Evolutionary conservation across 2,113 vertebrate species (phyloP).

Genomic region (Dipodomys ordii): DNA sequence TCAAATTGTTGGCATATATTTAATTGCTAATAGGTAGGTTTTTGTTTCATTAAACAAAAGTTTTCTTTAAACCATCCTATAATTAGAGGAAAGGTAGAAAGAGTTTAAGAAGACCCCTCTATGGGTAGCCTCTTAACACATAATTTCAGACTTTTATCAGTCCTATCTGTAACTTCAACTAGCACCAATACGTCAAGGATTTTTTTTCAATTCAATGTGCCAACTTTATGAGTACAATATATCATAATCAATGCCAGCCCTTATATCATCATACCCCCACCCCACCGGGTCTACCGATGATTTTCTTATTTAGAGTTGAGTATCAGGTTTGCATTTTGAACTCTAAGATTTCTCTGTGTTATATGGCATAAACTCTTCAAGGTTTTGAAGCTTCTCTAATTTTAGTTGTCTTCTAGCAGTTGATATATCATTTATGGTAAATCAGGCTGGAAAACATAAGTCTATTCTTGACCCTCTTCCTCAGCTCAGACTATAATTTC

Average conservation of each 20-base stretch:
- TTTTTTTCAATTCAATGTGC: background rate
- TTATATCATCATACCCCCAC: too few species aligned
- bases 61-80: background rate
- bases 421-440: background rate
- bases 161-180: background rate
- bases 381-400: background rate
- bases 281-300: too few species aligned
- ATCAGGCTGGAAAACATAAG: background rate
- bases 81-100: background rate
- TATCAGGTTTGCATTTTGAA: background rate
- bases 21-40: background rate
- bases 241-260: too few species aligned
- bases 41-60: background rate
- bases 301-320: background rate
- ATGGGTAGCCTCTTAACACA: background rate
- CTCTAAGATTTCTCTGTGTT: background rate
- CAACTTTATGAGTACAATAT: too few species aligned
- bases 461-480: background rate
- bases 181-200: background rate
- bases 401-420: background rate
- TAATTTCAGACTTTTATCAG: background rate
- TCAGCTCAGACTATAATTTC: background rate
- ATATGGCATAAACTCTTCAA: background rate
- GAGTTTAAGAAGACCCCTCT: background rate
- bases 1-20: constrained; percentile 15